Evolutionary conservation across 2,113 vertebrate genomes (phyloP), one percentile per base, ranked within the genome.

Genomic region (Gymnobelideus leadbeateri): DNA sequence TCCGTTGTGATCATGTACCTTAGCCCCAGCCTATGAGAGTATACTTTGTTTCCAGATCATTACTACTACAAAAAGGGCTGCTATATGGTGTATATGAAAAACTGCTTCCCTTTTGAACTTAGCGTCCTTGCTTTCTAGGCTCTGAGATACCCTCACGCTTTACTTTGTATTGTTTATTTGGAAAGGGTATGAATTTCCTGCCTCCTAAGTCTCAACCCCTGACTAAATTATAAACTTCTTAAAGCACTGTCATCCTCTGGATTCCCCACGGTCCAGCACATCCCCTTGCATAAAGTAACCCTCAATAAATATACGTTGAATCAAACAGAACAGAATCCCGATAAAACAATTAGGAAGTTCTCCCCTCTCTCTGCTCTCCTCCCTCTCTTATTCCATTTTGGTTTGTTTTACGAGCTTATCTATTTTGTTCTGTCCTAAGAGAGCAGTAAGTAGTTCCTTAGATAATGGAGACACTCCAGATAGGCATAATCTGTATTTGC

Each of bases 401-500:
- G 68, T 57, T 3, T 96, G 92, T 54, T 97, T 91, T 93, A 92
- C 97, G 96, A 96, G 95, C 96, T 98, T 97, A 96, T 97, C 96
- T 95, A 43, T 51, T 96, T 0, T 25, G 37, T 94, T 96, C 31
- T 93, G 25, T 94, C 89, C 92, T 96, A 49, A 96, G 94, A 92
- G 1, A 55, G 47, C 3, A 95, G 61, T 92, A 95, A 95, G n/a
- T 57, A 89, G 96, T 95, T 97, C 96, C 95, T 43, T 96, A 96
- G 96, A 94, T 97, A 97, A 93, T 61, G 91, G 95, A 97, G 61
- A 46, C 25, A 53, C 52, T 91, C 28, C 26, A 92, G 84, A 84
- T 92, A 96, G 97, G 94, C 68, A 93, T 90, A 94, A 94, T 94
- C 96, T 93, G 37, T 97, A 97, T 92, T 92, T 97, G 28, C 95